Evolutionary conservation across 2,888 invertebrate genomes (phyloP).

Genomic region (Leptodirus hochenwartii): DNA sequence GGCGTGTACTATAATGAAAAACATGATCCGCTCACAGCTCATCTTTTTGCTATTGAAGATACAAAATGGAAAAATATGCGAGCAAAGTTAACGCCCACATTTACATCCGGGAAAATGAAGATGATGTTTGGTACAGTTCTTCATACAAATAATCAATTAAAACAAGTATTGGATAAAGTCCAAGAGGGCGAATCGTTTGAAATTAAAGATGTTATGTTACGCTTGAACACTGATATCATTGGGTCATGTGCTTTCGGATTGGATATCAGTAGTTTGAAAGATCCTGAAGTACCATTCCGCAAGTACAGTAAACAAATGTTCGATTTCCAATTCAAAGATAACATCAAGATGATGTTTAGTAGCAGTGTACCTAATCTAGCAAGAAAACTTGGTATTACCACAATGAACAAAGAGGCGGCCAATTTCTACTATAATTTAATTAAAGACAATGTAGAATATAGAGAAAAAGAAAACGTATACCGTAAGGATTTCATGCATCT

Average conservation of each 20-base stretch:
- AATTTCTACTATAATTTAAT: constrained; percentile 29
- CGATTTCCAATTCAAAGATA: constrained; percentile 6
- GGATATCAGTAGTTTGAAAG: constrained; percentile 32
- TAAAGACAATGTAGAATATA: constrained; percentile 25
- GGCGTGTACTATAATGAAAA: constrained; percentile 36
- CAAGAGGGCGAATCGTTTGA: constrained; percentile 9
- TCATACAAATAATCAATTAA: constrained; percentile 8
- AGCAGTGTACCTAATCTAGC: constrained; percentile 13
- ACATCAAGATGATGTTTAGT: constrained; percentile 8
- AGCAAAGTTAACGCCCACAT: constrained; percentile 13
- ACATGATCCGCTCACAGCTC: constrained; percentile 34
- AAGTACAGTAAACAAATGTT: constrained; percentile 11
- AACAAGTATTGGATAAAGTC: constrained; percentile 7
- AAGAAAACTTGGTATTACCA: constrained; percentile 13
- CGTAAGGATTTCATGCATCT: constrained; percentile 36
- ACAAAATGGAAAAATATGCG: constrained; percentile 33
- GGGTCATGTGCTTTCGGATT: constrained; percentile 36
- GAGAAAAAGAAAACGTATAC: constrained; percentile 26
- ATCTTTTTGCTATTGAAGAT: constrained; percentile 35
- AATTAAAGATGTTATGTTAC: constrained; percentile 28
- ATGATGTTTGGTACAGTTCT: constrained; percentile 12
- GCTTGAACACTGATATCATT: constrained; percentile 36
- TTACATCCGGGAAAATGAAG: constrained; percentile 14
- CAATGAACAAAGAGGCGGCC: constrained; percentile 15
- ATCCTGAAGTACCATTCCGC: constrained; percentile 29